phyloP scores from a whole-genome alignment of 2,797 vertebrate genomes.

The Spinus pinus region DNA sequence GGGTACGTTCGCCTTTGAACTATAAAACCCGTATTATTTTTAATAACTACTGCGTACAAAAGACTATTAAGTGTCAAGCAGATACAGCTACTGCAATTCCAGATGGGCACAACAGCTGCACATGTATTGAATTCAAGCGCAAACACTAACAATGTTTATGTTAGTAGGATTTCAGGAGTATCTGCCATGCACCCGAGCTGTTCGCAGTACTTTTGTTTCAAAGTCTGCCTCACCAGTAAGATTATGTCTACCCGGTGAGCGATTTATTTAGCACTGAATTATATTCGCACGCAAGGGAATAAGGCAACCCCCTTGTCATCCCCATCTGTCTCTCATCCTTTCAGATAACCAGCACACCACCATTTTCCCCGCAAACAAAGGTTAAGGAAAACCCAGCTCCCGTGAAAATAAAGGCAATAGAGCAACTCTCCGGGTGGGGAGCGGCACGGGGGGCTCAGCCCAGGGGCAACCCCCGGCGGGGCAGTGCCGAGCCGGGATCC shows the following conservation, averaged over 20 bases:
- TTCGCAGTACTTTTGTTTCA: neutral
- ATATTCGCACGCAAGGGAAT: neutral
- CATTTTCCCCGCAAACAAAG: slow-evolving; percentile 36
- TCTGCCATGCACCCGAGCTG: neutral
- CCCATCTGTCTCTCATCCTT: slow-evolving; percentile 7
- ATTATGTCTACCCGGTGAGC: neutral
- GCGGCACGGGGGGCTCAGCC: neutral
- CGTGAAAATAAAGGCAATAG: neutral
- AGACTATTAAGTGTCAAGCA: neutral
- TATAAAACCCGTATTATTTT: neutral
- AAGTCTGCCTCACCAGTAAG: neutral
- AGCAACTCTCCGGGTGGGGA: neutral
- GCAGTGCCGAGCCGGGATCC: neutral
- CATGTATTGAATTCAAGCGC: neutral
- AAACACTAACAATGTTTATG: neutral
- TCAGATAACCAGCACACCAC: slow-evolving; percentile 3
- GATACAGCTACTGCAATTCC: neutral
- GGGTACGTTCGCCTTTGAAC: neutral
- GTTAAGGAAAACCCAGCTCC: neutral
- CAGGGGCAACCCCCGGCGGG: neutral
- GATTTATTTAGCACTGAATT: neutral
- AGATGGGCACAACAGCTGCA: neutral
- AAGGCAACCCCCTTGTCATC: neutral
- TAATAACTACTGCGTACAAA: neutral
- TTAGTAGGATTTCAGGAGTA: neutral